Evolutionary conservation across 2,113 vertebrate species (phyloP).

Genomic region (Calyptommatus sinebrachiatus): DNA sequence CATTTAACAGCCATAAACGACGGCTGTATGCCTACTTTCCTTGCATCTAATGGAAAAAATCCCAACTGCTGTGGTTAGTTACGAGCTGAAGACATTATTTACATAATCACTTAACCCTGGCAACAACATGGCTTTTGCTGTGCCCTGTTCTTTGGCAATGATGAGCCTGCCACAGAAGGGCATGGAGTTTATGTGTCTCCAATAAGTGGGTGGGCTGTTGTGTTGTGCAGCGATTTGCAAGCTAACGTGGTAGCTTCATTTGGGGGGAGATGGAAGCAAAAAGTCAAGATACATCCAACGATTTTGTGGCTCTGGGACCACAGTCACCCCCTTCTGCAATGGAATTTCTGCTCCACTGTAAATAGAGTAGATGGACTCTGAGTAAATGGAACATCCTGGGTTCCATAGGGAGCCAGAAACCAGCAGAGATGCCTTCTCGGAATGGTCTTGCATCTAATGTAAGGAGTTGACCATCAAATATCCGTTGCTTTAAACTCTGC

Average conservation of each 20-base stretch:
- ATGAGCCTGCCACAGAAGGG: background rate
- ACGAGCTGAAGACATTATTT: background rate
- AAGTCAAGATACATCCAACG: background rate
- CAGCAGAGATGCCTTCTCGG: background rate
- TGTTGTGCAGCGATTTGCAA: background rate
- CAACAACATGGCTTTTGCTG: background rate
- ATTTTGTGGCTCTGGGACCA: background rate
- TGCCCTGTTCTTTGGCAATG: background rate
- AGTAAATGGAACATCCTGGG: background rate
- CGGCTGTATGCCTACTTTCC: background rate
- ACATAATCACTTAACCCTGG: conserved; percentile 5
- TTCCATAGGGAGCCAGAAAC: background rate
- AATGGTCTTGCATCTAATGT: background rate
- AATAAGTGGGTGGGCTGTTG: background rate
- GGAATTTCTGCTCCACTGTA: background rate
- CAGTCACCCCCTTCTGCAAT: background rate
- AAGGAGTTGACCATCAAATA: background rate
- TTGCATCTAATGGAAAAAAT: background rate
- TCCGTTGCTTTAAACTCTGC: background rate
- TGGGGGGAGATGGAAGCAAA: background rate
- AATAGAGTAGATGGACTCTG: background rate
- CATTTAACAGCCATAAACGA: conserved; percentile 8
- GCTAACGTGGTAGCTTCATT: background rate
- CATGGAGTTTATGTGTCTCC: background rate
- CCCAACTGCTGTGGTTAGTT: conserved; percentile 1